Conservation (phyloP, 2,888 invertebrate species). For the Metellina segmentata region DNA sequence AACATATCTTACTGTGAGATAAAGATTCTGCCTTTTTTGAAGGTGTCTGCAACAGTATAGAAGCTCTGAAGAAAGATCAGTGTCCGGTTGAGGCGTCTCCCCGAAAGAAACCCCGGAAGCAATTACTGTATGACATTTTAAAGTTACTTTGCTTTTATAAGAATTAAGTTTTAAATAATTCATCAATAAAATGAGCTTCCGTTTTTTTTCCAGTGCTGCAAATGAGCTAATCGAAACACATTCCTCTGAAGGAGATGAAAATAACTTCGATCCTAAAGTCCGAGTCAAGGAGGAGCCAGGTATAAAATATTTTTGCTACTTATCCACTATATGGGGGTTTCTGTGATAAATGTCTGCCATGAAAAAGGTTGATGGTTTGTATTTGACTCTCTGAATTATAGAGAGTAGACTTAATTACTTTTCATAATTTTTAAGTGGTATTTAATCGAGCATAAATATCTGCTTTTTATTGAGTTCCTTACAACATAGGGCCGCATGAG, state of each 20-base stretch:
- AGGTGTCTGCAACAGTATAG: conserved; percentile 44
- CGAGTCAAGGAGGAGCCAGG: conserved; percentile 65
- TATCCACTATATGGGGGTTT: too few species aligned
- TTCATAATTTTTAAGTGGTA: too few species aligned
- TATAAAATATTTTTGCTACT: not conserved
- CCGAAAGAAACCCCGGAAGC: conserved; percentile 95
- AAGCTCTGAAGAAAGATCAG: conserved; percentile 48
- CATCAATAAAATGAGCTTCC: not conserved
- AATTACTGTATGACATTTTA: conserved; percentile 85
- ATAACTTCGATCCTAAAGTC: conserved; percentile 81
- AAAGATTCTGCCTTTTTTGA: not conserved
- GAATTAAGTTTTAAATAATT: not conserved
- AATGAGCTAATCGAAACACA: conserved; percentile 83
- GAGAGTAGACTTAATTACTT: too few species aligned
- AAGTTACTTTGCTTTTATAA: not conserved
- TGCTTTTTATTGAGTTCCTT: too few species aligned
- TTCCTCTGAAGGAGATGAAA: conserved; percentile 84
- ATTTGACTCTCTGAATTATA: too few species aligned
- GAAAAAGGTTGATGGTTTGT: too few species aligned
- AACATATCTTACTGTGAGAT: not conserved
- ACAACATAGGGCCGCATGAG: too few species aligned
- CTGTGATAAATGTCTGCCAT: too few species aligned
- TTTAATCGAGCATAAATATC: too few species aligned
- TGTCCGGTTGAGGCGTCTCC: conserved; percentile 85
- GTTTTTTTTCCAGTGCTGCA: conserved; percentile 81